A percentile compares a stretch with the other conserved stretches of the same genome.
Evolutionary conservation across 2,113 vertebrate genomes (phyloP).

Genomic region (Eubucco bourcierii): DNA sequence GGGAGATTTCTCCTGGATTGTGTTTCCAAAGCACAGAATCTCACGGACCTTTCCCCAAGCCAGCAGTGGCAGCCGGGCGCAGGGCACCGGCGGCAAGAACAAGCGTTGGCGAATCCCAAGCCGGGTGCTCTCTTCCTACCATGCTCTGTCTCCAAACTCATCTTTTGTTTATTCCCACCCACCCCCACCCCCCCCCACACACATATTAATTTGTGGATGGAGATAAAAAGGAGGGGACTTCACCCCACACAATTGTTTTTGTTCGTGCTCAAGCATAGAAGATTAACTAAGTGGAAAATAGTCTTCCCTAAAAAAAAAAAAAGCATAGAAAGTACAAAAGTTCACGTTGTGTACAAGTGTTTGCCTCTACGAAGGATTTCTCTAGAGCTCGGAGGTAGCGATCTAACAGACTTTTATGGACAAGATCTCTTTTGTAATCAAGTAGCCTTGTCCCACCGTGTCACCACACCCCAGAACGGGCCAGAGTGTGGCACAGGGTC

Average conservation of each 20-base stretch:
- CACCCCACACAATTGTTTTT: conserved; percentile 39
- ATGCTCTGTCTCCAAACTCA: conserved; percentile 3
- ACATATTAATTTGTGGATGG: conserved; percentile 47
- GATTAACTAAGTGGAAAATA: conserved; percentile 18
- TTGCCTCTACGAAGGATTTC: neutral
- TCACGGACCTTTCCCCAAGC: neutral
- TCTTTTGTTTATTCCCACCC: neutral
- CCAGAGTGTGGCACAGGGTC: neutral
- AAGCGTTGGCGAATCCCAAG: neutral
- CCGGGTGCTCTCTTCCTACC: neutral
- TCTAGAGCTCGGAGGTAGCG: conserved; percentile 43
- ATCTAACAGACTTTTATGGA: neutral
- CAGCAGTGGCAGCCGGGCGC: neutral
- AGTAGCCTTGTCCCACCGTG: neutral
- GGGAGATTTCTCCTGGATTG: conserved; percentile 23
- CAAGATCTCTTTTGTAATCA: neutral
- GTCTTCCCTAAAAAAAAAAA: conserved; percentile 15
- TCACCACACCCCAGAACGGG: neutral
- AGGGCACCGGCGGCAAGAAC: neutral
- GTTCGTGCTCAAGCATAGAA: conserved; percentile 35
- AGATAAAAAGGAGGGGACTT: neutral
- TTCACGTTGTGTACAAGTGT: neutral
- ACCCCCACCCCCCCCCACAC: neutral
- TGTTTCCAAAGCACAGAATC: conserved; percentile 22
- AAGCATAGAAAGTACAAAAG: conserved; percentile 19